Conservation (phyloP, 2,113 vertebrate species). For the Myiozetetes cayanensis region DNA sequence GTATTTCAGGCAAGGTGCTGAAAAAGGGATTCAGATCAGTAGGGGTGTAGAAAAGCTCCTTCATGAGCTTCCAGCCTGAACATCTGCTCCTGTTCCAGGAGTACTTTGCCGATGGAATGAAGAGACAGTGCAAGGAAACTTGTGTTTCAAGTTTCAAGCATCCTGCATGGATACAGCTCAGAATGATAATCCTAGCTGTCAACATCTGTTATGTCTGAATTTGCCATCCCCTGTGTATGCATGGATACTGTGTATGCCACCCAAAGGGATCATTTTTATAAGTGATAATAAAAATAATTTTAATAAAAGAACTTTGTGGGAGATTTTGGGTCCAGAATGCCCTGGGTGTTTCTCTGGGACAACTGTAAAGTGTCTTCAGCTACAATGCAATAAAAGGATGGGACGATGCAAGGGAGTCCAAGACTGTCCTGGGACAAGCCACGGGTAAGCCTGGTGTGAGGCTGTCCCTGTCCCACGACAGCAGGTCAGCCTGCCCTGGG, state of each 20-base stretch:
- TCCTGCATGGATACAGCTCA: not conserved
- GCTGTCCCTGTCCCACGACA: not conserved
- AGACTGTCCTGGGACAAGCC: not conserved
- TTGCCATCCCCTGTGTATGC: not conserved
- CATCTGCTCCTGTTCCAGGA: not conserved
- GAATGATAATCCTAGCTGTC: not conserved
- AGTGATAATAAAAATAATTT: not conserved
- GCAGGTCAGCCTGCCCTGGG: not conserved
- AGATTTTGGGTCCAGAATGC: not conserved
- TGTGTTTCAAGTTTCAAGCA: not conserved
- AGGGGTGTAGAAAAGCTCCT: not conserved
- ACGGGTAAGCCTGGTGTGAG: not conserved
- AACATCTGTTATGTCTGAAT: not conserved
- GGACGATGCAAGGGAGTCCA: not conserved
- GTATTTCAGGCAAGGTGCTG: not conserved
- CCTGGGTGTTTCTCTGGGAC: not conserved
- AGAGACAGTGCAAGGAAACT: not conserved
- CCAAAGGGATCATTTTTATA: not conserved
- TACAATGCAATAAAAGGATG: not conserved
- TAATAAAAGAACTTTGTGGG: not conserved
- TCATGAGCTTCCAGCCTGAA: not conserved
- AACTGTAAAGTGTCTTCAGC: not conserved
- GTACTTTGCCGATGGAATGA: not conserved
- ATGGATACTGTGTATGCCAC: not conserved
- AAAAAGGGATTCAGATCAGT: not conserved